Evolutionary conservation across 1,140 invertebrate species (phyloP).

Genomic region (Globodera ellingtonae): DNA sequence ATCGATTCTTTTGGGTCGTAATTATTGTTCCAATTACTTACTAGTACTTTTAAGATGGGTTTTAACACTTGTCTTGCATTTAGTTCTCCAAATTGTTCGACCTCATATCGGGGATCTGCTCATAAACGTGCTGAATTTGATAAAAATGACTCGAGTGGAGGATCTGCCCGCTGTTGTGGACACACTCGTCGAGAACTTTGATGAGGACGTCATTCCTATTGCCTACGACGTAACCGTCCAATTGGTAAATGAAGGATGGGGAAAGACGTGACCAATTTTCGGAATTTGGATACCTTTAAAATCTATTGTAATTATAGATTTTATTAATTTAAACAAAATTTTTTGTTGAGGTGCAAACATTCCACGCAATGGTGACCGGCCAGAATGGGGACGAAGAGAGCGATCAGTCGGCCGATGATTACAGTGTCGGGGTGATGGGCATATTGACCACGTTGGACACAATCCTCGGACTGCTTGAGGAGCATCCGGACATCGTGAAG

Average conservation of each 20-base stretch:
- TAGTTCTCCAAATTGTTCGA: conserved; percentile 79
- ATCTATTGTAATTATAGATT: no score
- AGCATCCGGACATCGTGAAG: conserved; percentile 79
- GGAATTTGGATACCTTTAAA: no score
- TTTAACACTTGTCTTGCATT: conserved; percentile 31
- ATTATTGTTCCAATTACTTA: not conserved
- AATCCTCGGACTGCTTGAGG: conserved; percentile 88
- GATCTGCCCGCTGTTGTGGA: conserved; percentile 93
- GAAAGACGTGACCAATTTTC: no score
- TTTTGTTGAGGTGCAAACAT: conserved; percentile 76
- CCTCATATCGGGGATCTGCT: conserved; percentile 73
- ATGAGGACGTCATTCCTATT: conserved; percentile 85
- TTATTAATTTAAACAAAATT: not conserved
- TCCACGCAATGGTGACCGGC: conserved; percentile 77
- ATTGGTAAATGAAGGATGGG: conserved; percentile 69
- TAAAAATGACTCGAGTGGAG: conserved; percentile 95
- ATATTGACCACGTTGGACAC: conserved; percentile 94
- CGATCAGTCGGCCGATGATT: conserved; percentile 86
- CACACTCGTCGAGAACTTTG: conserved; percentile 88
- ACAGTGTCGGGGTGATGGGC: conserved; percentile 91
- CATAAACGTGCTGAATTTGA: conserved; percentile 75
- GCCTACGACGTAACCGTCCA: conserved; percentile 93
- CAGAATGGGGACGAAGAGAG: conserved; percentile 71
- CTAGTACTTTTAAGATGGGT: not conserved
- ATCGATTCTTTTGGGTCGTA: not conserved